These are phyloP conservation scores for Myripristis murdjan DNA, from an alignment of 2,797 vertebrate species.

Conservation along the genomic window DNA sequence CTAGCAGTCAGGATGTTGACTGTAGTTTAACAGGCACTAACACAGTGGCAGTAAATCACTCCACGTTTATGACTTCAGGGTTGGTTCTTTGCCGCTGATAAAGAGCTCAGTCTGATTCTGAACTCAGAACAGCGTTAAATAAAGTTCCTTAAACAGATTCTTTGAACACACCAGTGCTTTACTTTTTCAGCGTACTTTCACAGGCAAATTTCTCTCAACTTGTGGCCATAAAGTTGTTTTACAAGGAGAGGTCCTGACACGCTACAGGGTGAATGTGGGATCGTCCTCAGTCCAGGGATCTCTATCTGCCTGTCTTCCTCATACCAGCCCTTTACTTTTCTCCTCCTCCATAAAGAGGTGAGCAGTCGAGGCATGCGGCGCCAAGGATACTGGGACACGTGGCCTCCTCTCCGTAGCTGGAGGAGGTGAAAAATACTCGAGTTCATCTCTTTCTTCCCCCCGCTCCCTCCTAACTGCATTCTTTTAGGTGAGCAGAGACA, in stretches of 20 bases:
- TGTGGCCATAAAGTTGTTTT: neutral
- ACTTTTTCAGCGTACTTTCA: constrained; percentile 1
- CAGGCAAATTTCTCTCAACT: neutral
- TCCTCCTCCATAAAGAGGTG: constrained; percentile 44
- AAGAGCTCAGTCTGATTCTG: constrained; percentile 2
- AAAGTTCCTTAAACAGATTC: neutral
- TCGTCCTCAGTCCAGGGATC: constrained; percentile 26
- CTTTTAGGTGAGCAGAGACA: constrained; percentile 56
- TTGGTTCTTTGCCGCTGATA: neutral
- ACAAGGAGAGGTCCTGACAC: constrained; percentile 48
- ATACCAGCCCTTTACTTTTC: constrained; percentile 45
- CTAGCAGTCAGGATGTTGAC: too few species aligned
- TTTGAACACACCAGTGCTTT: neutral
- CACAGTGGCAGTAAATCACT: too few species aligned
- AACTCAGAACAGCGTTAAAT: neutral
- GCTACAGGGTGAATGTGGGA: constrained; percentile 19
- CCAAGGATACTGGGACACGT: constrained; percentile 43
- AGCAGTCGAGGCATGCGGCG: constrained; percentile 59
- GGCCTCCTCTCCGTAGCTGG: constrained; percentile 52
- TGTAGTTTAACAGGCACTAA: too few species aligned
- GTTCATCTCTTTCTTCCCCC: neutral
- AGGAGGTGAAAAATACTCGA: constrained; percentile 56
- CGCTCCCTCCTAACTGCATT: constrained; percentile 47
- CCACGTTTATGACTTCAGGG: too few species aligned
- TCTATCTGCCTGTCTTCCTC: constrained; percentile 42